Percentiles rank a stretch among this genome's conserved stretches.
These are phyloP conservation scores for Nylanderia fulva DNA, from an alignment of 1,140 invertebrate species.

Conservation along the genomic window DNA sequence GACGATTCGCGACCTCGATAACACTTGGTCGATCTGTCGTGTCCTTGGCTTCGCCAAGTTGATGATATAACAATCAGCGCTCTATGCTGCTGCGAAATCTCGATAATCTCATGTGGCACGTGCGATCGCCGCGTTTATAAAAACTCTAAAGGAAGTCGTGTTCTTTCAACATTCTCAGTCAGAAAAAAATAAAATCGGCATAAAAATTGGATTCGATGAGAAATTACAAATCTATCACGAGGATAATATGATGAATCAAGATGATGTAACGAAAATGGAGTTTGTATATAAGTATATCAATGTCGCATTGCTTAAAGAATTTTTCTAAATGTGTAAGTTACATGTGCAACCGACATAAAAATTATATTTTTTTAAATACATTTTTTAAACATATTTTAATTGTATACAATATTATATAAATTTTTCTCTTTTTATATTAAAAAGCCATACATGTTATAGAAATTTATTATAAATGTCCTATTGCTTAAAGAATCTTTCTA, in stretches of 20 bases:
- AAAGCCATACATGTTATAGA: too few relatives aligned
- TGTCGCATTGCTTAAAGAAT: neutral
- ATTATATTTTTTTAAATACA: too few relatives aligned
- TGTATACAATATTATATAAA: too few relatives aligned
- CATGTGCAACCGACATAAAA: neutral
- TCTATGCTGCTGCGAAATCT: neutral
- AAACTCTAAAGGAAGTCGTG: neutral
- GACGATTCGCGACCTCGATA: slow-evolving; percentile 64
- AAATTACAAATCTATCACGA: neutral
- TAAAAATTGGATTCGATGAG: neutral
- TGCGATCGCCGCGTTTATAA: neutral
- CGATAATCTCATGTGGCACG: slow-evolving; percentile 17
- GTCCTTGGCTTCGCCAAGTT: slow-evolving; percentile 47
- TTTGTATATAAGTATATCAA: neutral
- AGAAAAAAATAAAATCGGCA: slow-evolving; percentile 16
- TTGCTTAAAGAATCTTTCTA: neutral
- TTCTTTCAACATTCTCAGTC: slow-evolving; percentile 17
- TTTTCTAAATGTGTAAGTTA: neutral
- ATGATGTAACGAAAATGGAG: neutral
- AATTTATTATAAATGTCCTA: neutral
- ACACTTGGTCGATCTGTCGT: slow-evolving; percentile 27
- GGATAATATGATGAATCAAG: neutral
- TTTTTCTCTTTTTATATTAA: too few relatives aligned
- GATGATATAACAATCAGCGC: slow-evolving; percentile 55
- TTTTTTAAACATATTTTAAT: too few relatives aligned